Evolutionary conservation across 2,888 invertebrate species (phyloP), one percentile per base, ranked within the genome.

Genomic region (Cabera pusaria): DNA sequence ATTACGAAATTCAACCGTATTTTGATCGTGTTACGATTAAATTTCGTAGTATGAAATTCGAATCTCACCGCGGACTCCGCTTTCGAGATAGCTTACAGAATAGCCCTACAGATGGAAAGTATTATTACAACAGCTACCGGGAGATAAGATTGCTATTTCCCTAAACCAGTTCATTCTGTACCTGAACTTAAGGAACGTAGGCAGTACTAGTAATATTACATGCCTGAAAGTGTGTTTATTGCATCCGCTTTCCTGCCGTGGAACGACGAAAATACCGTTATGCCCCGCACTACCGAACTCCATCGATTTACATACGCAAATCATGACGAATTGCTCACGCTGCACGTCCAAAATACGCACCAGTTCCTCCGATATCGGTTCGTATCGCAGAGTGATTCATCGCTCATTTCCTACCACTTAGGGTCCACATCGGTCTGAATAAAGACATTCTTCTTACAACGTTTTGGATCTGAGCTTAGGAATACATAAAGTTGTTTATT

Each of bases 231-330:
- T 84, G 75, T 85, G 86, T 87, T 88, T 87, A 87, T 88, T 72
- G 83, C 86, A 75, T 85, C 83, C 85, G 84, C 78, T 72, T 87
- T 87, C 87, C 86, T 85, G 86, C 71, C 70, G 65, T 74, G 67
- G 64, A 78, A 73, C 84, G 84, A 82, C 86, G 72, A 80, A 84
- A 86, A 86, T 84, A 85, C 87, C 84, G 88, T 86, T 87, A 82
- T 72, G n/a, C 64, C 72, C 68, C 74, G 74, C 76, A 76, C 78
- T 78, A 72, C 82, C 79, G 71, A 85, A 85, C 79, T 80, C 69
- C 76, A 80, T 78, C 74, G 81, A 86, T 86, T 88, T 85, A 83
- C 85, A 86, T 87, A 85, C 84, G 83, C 83, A 80, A 84, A 80
- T 83, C 82, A 79, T 86, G 85, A 84, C 84, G 85, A 86, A 84